Base-by-base conservation (phyloP, 2,888 invertebrate species). In the Halictus ligatus region DNA sequence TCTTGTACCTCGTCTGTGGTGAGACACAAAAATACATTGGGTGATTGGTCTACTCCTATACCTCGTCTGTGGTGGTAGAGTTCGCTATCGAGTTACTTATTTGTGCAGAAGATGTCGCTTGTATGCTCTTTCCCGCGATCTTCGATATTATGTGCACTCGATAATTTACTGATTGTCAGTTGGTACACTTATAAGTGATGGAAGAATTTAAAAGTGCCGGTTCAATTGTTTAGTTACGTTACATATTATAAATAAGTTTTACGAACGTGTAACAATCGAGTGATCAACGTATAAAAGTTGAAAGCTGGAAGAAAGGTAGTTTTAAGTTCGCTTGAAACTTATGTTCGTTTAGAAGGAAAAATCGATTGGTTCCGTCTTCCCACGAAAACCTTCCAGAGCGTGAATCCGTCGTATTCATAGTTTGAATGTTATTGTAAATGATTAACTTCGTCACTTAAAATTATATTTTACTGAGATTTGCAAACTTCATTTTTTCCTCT, bases 71-170 rank as follows among this genome's bases (percentile, higher is more conserved):
- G 35, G 35, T 35, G 35, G 46, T 18, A 18, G 7, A 21, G 50
- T 21, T 50, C 50, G 18, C 21, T 50, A 21, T 21, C 50, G 58
- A 54, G 54, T 75, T 83, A 48, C 21, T 48, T 18, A 13, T n/a
- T 50, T 2, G 3, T 12, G 25, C 48, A 69, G 13, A 58, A 84
- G 84, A 78, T 84, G 83, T 48, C 84, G 58, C 67, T 58, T 10
- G 12, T 50, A 64, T 84, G 77, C 48, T 43, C 25, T 77, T 21
- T 13, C n/a, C 3, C 35, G n/a, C 21, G 74, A 69, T 73, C 35
- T 18, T 60, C 15, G 50, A 79, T 29, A 21, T 76, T 81, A 81
- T 3, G 60, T 18, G 8, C 64, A 46, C 50, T 50, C 43, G 72
- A 76, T 73, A 81, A 81, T 50, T 72, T 6, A 4, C 40, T 46